These are phyloP conservation scores for Amiota minor DNA, from an alignment of 2,888 invertebrate species.

Conservation along the genomic window DNA sequence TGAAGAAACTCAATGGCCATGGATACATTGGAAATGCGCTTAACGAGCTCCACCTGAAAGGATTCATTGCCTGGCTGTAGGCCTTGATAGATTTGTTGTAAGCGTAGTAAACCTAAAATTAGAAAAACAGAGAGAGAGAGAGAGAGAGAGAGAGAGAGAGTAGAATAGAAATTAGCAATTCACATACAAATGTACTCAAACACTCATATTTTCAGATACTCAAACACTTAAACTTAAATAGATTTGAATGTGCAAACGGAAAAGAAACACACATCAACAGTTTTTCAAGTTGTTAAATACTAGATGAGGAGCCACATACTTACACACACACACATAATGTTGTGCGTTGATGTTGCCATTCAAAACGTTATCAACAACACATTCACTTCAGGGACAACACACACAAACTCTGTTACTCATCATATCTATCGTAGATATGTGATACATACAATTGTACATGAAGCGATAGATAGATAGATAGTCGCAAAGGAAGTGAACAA, in stretches of 20 bases:
- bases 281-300: conserved; percentile 10
- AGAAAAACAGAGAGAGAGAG: conserved; percentile 5
- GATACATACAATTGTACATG: too few species aligned
- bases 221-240: too few species aligned
- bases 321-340: not conserved
- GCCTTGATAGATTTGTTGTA: conserved; percentile 94
- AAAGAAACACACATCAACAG: not conserved
- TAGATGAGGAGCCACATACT: not conserved
- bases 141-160: not conserved
- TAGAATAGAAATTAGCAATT: conserved; percentile 11
- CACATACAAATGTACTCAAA: not conserved
- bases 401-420: too few species aligned
- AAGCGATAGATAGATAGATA: not conserved
- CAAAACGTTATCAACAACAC: not conserved
- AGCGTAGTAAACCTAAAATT: conserved; percentile 84
- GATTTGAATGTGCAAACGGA: too few species aligned
- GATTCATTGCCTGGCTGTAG: conserved; percentile 88
- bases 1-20: conserved; percentile 91
- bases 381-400: not conserved
- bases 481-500: not conserved
- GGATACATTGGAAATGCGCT: conserved; percentile 88
- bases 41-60: conserved; percentile 90
- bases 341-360: too few species aligned
- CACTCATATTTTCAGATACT: too few species aligned
- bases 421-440: too few species aligned